phyloP scores from a whole-genome alignment of 2,797 vertebrate genomes.

The Anguilla marmorata region DNA sequence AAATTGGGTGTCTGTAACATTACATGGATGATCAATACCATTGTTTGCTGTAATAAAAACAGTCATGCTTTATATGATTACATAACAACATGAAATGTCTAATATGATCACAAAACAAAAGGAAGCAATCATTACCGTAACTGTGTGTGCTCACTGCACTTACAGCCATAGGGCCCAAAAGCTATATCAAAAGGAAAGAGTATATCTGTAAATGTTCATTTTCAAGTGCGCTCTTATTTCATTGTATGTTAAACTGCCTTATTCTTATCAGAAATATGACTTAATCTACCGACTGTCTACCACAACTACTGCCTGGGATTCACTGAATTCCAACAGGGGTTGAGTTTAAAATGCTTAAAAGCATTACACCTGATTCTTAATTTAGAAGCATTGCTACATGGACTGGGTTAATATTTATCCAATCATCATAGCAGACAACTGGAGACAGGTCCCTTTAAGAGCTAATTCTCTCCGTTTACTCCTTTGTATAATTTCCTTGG shows the following conservation, averaged over 20 bases:
- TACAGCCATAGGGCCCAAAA: background rate
- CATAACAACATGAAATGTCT: background rate
- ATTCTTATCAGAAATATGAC: background rate
- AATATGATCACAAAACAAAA: background rate
- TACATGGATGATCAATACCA: background rate
- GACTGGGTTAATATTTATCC: conserved; percentile 20
- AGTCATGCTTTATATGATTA: background rate
- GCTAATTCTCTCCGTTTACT: conserved; percentile 39
- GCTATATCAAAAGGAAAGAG: no score
- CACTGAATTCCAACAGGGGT: background rate
- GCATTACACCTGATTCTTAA: conserved; percentile 8
- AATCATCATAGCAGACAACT: conserved; percentile 30
- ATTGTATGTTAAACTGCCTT: background rate
- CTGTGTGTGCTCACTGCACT: background rate
- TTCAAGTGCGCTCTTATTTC: background rate
- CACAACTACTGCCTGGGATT: conserved; percentile 7
- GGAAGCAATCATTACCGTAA: background rate
- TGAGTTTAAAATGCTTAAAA: background rate
- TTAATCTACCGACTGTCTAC: conserved; percentile 10
- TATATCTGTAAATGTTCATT: no score
- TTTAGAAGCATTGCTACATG: background rate
- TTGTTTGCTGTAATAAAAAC: background rate
- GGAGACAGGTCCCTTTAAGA: conserved; percentile 46
- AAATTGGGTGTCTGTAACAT: background rate
- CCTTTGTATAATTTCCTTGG: conserved; percentile 57